Evolutionary conservation across 2,888 invertebrate species (phyloP).

Genomic region (Caenorhabditis afra): DNA sequence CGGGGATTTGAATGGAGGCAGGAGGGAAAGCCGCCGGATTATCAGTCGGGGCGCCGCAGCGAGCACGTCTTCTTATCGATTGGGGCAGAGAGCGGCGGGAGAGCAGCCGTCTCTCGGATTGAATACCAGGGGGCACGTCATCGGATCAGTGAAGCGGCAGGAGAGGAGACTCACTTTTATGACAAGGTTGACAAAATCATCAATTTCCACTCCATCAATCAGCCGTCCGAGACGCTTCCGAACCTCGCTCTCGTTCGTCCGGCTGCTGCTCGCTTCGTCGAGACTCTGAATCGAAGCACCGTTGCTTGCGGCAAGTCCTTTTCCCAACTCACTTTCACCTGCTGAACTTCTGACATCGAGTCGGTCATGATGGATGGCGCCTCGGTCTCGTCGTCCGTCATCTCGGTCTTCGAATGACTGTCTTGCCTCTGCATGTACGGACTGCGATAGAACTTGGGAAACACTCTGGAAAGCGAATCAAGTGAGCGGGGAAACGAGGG

Average conservation of each 20-base stretch:
- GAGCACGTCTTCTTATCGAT: constrained; percentile 39
- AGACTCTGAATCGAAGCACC: constrained; percentile 17
- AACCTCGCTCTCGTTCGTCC: constrained; percentile 32
- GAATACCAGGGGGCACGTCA: constrained; percentile 8
- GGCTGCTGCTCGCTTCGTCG: constrained; percentile 20
- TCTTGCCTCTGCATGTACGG: constrained; percentile 67
- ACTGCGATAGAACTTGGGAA: constrained; percentile 83
- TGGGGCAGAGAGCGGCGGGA: constrained; percentile 17
- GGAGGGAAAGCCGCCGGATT: constrained; percentile 44
- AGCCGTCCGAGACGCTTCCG: constrained; percentile 56
- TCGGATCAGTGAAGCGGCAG: constrained; percentile 8
- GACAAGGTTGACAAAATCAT: constrained; percentile 68
- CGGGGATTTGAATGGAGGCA: constrained; percentile 34
- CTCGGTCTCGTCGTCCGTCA: constrained; percentile 61
- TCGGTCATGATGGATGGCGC: constrained; percentile 61
- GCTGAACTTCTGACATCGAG: constrained; percentile 52
- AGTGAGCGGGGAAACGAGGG: no score
- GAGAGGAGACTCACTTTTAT: constrained; percentile 62
- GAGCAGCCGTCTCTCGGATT: constrained; percentile 27
- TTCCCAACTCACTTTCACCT: constrained; percentile 24
- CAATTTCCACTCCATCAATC: constrained; percentile 69
- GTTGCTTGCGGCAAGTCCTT: neutral
- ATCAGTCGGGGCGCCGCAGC: constrained; percentile 30
- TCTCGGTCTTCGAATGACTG: constrained; percentile 49
- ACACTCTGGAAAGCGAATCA: constrained; percentile 82